Base-by-base conservation (phyloP, 2,113 vertebrate species). In the Calonectris borealis region DNA sequence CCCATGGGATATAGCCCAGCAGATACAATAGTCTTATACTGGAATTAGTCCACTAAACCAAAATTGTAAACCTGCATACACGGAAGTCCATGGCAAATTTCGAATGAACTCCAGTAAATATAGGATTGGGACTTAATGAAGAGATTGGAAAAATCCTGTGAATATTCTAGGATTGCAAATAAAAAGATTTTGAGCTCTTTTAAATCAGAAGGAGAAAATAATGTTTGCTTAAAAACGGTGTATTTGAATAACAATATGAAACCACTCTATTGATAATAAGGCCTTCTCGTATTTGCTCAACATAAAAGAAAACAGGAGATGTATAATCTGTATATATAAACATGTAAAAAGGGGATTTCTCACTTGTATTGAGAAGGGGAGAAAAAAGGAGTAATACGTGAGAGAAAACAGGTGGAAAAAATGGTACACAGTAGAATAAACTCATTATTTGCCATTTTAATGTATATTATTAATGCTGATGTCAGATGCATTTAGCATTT, bases 31-130 rank as follows among this genome's bases (percentile, higher is more conserved):
- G 81, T 27, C 70, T 95, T 93, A 80, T 12, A 6, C 38, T 75
- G 87, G 86, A 95, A 90, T 94, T 91, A 93, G n/a, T 44, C 55
- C 87, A 34, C 38, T 66, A 73, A 80, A 79, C 62, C 42, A 55
- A 55, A 52, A 36, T 34, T 38, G 13, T 27, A 80, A 95, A 93
- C 91, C 91, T 87, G 38, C 66, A 38, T 6, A 16, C 26, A 17
- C 2, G 13, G 61, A 90, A 72, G n/a, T 93, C 60, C 2, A 0
- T 31, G 54, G 66, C 58, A 90, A 44, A 85, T 73, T 95, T 83
- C 65, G 64, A 82, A 58, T 87, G 19, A 19, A 10, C 69, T 65
- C 88, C 78, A 64, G 58, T 80, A 85, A 91, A 87, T 65, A 42
- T 0, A 68, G 18, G 9, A 62, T 36, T 34, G 27, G 54, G 38